Conservation (phyloP, 2,888 invertebrate genomes). For the Coenonympha arcania region DNA sequence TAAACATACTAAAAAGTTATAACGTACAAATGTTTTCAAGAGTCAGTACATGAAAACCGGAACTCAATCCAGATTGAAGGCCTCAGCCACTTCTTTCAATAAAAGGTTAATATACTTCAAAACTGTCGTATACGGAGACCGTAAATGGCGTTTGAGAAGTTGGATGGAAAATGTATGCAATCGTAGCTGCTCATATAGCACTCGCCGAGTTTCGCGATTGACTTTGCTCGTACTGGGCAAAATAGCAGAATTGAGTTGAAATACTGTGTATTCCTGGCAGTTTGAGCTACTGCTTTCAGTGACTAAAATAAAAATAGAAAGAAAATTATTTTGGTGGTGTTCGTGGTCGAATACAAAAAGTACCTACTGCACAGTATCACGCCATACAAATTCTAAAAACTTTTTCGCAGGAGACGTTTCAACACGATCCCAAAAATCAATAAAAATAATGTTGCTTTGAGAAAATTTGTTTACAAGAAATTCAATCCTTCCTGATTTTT, state of each 20-base stretch:
- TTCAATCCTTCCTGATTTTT: too few species aligned
- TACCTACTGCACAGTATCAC: too few species aligned
- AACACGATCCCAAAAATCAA: too few species aligned
- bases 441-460: too few species aligned
- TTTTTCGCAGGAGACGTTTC: too few species aligned
- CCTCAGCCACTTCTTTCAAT: not conserved
- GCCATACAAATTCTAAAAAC: too few species aligned
- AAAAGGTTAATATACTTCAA: not conserved
- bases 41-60: not conserved
- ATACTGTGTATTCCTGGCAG: not conserved
- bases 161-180: conserved; percentile 1
- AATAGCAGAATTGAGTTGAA: conserved; percentile 2
- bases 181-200: not conserved
- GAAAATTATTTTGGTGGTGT: not conserved
- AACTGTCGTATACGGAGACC: not conserved
- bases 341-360: too few species aligned
- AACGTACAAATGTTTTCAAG: not conserved
- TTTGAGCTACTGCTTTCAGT: not conserved
- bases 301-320: not conserved
- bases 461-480: too few species aligned
- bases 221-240: not conserved
- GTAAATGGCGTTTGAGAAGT: conserved; percentile 1
- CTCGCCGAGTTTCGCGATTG: not conserved
- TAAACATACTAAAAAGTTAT: too few species aligned
- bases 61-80: not conserved